A percentile compares a stretch with the other conserved stretches of the same genome.
These are phyloP conservation scores for Paracyprichromis sp. DNA, from an alignment of 2,113 vertebrate genomes.

Conservation along the genomic window DNA sequence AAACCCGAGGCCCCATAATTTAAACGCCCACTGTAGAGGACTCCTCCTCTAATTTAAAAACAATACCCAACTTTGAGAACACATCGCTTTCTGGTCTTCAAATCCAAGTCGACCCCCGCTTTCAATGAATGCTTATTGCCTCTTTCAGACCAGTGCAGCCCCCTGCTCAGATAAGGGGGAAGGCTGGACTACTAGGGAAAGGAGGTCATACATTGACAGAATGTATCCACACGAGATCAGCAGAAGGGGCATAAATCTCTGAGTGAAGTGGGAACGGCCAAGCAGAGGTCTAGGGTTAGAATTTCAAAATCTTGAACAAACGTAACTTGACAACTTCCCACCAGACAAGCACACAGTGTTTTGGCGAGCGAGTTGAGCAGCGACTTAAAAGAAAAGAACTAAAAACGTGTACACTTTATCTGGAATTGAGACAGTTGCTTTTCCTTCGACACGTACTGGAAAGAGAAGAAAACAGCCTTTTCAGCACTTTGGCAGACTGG, in stretches of 20 bases:
- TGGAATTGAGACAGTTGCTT: neutral
- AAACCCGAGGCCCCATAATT: neutral
- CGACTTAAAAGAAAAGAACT: neutral
- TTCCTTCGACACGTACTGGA: constrained; percentile 9
- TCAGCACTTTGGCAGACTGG: constrained; percentile 33
- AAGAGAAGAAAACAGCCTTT: neutral
- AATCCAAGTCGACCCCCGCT: neutral
- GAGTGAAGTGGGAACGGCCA: neutral
- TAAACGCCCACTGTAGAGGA: neutral
- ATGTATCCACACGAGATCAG: neutral
- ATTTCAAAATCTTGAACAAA: constrained; percentile 13
- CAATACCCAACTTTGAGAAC: neutral
- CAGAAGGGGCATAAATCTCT: neutral
- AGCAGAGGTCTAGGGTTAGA: neutral
- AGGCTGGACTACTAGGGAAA: neutral
- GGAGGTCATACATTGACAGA: neutral
- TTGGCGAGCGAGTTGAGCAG: neutral
- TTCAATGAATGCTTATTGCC: neutral
- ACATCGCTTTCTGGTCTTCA: neutral
- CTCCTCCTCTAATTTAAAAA: neutral
- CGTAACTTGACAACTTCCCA: constrained; percentile 3
- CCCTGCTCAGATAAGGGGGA: neutral
- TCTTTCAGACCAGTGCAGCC: neutral
- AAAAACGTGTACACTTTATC: neutral
- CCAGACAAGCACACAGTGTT: neutral